Evolutionary conservation across 2,797 vertebrate genomes (phyloP), one percentile per base, ranked within the genome.

Genomic region (Sebastes trivittatus): DNA sequence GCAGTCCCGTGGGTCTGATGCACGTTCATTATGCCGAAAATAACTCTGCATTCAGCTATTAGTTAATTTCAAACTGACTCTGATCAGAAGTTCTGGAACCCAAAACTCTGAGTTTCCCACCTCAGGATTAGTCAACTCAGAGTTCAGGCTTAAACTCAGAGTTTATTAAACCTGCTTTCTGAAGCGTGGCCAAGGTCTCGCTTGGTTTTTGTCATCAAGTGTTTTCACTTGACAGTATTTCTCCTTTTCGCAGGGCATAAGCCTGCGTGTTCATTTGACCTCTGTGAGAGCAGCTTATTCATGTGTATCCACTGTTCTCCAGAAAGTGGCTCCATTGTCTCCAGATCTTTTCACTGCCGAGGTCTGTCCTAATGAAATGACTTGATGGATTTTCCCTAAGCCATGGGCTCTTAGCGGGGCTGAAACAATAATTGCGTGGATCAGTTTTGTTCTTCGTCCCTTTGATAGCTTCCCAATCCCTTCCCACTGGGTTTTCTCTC

Each of bases 331-430:
- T 80, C 77, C 64, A 86, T 91, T 94, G 91, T 92, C 81, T 78
- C 63, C 52, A 32, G 38, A 77, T 83, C 89, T 81, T 90, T 92
- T 91, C 83, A 82, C 46, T 11, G 68, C 81, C 66, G 32, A 80
- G 63, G 82, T 84, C 52, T 83, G 60, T 88, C 38, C 79, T 89
- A 88, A 91, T 93, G 78, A 92, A 92, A 93, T 86, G 79, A 82
- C 85, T 75, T 83, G 86, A 93, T 92, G 88, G 90, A 92, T 94
- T 92, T 88, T 81, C 55, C 79, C 77, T 87, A 89, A 93, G 86
- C 90, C 80, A 10, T 2, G 6, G 73, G 75, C 78, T 90, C 80
- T 88, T 75, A 73, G 80, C 74, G 25, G 62, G n/a, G 67, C 84
- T 77, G 78, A 89, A 89, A 90, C 76, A 87, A 87, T 88, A 81